A percentile compares a stretch with the other conserved stretches of the same genome.
Conservation (phyloP, 2,888 invertebrate species). For the Heliconius erato region DNA sequence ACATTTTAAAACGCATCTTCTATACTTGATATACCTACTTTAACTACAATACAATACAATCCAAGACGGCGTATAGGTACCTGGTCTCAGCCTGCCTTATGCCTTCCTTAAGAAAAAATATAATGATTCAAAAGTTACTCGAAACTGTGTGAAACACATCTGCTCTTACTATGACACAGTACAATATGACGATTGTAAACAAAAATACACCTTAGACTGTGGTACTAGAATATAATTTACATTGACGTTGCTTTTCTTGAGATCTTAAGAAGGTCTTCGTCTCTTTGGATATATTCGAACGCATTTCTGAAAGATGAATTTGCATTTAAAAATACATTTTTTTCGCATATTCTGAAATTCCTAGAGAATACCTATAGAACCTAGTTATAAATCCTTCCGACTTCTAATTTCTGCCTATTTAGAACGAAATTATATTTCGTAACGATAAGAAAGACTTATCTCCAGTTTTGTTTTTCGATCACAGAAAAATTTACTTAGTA, state of each 20-base stretch:
- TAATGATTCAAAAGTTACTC: slow-evolving; percentile 79
- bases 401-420: too few species aligned
- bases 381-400: background rate
- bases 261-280: slow-evolving; percentile 69
- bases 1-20: background rate
- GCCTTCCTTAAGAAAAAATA: slow-evolving; percentile 78
- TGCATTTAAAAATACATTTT: slow-evolving; percentile 18
- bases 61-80: slow-evolving; percentile 68
- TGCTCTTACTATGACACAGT: slow-evolving; percentile 60
- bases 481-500: too few species aligned
- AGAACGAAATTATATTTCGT: too few species aligned
- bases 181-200: slow-evolving; percentile 37
- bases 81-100: slow-evolving; percentile 74
- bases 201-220: slow-evolving; percentile 51
- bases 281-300: slow-evolving; percentile 67
- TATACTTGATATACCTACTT: background rate
- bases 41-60: slow-evolving; percentile 47
- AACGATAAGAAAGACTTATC: too few species aligned
- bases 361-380: background rate
- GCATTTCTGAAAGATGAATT: slow-evolving; percentile 62
- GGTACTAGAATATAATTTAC: slow-evolving; percentile 42
- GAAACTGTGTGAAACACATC: slow-evolving; percentile 81
- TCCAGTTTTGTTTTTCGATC: too few species aligned
- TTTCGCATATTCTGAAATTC: background rate
- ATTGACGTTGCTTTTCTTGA: slow-evolving; percentile 33